These are phyloP conservation scores for Halyomorpha halys DNA, from an alignment of 1,140 invertebrate genomes.

Conservation along the genomic window DNA sequence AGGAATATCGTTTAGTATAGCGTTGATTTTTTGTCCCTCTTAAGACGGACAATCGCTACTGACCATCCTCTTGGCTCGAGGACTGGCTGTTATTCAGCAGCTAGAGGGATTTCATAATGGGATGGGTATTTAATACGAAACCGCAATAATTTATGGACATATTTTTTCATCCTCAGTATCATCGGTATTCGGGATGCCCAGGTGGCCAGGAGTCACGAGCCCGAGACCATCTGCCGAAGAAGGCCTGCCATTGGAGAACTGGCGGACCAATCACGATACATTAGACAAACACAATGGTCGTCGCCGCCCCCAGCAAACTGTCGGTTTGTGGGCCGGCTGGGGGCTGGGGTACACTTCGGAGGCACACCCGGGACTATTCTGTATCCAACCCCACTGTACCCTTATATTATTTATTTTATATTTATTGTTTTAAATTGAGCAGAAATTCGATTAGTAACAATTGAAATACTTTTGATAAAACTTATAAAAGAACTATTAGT, in stretches of 20 bases:
- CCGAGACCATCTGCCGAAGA: neutral
- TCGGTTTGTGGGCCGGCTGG: neutral
- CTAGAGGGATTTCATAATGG: neutral
- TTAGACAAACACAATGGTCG: slow-evolving; percentile 4
- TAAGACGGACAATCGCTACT: too few relatives aligned
- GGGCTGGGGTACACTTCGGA: neutral
- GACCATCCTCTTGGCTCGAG: too few relatives aligned
- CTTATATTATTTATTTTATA: too few relatives aligned
- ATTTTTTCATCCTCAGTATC: neutral
- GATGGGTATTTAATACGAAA: neutral
- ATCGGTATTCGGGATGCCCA: neutral
- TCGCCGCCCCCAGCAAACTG: neutral
- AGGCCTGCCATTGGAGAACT: neutral
- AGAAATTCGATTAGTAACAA: too few relatives aligned
- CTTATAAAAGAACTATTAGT: too few relatives aligned
- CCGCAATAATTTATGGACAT: slow-evolving; percentile 2
- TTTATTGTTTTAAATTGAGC: too few relatives aligned
- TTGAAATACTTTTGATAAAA: too few relatives aligned
- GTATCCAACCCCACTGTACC: neutral
- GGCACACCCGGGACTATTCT: neutral
- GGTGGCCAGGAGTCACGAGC: slow-evolving; percentile 1
- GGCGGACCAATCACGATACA: slow-evolving; percentile 8
- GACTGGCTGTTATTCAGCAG: too few relatives aligned
- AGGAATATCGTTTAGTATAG: too few relatives aligned
- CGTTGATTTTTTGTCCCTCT: too few relatives aligned